A percentile compares a stretch with the other conserved stretches of the same genome.
These are phyloP conservation scores for Peromyscus nudipes DNA, from an alignment of 2,797 vertebrate species.

Conservation along the genomic window DNA sequence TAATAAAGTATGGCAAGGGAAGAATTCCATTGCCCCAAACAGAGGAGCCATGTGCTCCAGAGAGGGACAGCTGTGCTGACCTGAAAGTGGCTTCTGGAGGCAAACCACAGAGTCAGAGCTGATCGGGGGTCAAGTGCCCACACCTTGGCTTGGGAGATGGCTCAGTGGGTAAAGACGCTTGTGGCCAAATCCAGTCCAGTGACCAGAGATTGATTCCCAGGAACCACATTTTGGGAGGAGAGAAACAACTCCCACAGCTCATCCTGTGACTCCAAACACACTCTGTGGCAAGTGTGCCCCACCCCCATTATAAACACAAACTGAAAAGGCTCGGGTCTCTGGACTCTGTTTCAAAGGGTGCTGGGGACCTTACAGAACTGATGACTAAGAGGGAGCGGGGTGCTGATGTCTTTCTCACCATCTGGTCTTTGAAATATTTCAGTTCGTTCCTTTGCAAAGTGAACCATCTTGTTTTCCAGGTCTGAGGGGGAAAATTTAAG, in stretches of 20 bases:
- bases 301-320: background rate
- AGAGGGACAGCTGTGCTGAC: background rate
- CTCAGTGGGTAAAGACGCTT: no score
- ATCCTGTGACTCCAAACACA: background rate
- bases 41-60: background rate
- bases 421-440: slow-evolving; percentile 98
- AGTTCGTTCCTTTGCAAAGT: slow-evolving; percentile 96
- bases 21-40: background rate
- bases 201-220: background rate
- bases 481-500: slow-evolving; percentile 88
- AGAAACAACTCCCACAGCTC: background rate
- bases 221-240: background rate
- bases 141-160: no score
- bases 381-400: background rate
- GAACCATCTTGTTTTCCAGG: slow-evolving; percentile 98
- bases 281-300: background rate
- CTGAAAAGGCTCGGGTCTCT: background rate
- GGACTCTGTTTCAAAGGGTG: background rate
- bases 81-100: background rate
- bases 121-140: background rate
- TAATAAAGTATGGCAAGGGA: background rate
- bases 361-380: background rate
- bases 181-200: background rate
- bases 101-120: background rate
- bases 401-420: slow-evolving; percentile 89